Conservation (phyloP, 1,140 invertebrate species). For the Asobara japonica region DNA sequence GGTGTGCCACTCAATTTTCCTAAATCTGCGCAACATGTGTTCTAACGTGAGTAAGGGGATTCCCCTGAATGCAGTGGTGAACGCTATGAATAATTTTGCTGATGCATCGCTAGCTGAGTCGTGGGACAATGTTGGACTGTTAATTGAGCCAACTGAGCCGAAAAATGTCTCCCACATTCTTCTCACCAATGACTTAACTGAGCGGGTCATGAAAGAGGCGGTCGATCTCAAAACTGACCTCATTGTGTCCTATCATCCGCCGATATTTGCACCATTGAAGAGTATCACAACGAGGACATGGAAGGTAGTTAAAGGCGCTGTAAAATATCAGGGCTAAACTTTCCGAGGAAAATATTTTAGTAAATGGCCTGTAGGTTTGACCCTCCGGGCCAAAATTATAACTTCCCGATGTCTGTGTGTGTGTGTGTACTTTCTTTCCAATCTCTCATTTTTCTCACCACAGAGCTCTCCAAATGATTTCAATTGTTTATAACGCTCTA, state of each 20-base stretch:
- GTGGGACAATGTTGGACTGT: slow-evolving; percentile 96
- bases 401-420: too few relatives aligned
- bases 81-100: slow-evolving; percentile 76
- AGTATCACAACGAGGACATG: slow-evolving; percentile 74
- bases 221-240: slow-evolving; percentile 75
- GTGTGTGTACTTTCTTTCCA: too few relatives aligned
- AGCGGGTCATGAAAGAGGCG: slow-evolving; percentile 88
- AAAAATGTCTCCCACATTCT: slow-evolving; percentile 76
- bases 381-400: too few relatives aligned
- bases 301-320: slow-evolving; percentile 72
- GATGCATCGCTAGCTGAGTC: slow-evolving; percentile 77
- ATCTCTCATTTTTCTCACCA: too few relatives aligned
- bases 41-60: slow-evolving; percentile 55
- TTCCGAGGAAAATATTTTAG: too few relatives aligned
- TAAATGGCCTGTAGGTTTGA: too few relatives aligned
- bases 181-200: slow-evolving; percentile 95
- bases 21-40: slow-evolving; percentile 10
- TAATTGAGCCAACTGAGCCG: slow-evolving; percentile 80
- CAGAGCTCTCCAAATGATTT: too few relatives aligned
- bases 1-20: not conserved
- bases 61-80: slow-evolving; percentile 70
- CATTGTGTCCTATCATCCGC: slow-evolving; percentile 96
- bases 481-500: too few relatives aligned
- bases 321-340: too few relatives aligned
- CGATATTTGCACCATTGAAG: slow-evolving; percentile 89